Percentiles rank a stretch among this genome's conserved stretches.
Conservation (phyloP, 2,113 vertebrate genomes). For the Rissa tridactyla region DNA sequence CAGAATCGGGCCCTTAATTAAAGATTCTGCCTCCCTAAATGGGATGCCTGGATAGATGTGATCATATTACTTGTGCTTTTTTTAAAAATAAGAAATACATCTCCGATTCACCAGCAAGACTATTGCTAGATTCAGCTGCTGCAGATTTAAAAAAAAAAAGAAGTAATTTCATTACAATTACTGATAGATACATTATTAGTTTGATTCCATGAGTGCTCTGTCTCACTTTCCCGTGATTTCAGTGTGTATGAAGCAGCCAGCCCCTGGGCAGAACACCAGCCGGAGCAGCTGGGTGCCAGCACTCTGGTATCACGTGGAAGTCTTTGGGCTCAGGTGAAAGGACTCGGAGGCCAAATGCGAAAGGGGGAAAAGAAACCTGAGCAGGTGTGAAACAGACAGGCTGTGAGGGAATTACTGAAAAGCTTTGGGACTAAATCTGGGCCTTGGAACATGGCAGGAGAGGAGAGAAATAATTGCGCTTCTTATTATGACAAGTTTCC, state of each 20-base stretch:
- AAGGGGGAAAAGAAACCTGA: background rate
- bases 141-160: background rate
- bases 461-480: background rate
- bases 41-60: background rate
- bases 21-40: background rate
- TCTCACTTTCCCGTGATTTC: background rate
- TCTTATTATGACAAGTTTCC: background rate
- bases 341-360: background rate
- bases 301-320: accelerated
- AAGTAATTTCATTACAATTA: background rate
- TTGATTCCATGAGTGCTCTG: background rate
- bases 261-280: background rate
- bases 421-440: background rate
- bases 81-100: background rate
- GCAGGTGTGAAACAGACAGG: background rate
- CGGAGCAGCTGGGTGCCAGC: accelerated
- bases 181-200: background rate
- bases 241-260: background rate
- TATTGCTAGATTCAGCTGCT: background rate
- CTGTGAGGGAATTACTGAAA: background rate
- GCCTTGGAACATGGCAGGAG: background rate
- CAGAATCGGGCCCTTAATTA: background rate
- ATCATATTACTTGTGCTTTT: background rate
- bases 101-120: background rate
- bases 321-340: background rate